Evolutionary conservation across 2,888 invertebrate species (phyloP), one percentile per base, ranked within the genome.

Genomic region (Pandemis corylana): DNA sequence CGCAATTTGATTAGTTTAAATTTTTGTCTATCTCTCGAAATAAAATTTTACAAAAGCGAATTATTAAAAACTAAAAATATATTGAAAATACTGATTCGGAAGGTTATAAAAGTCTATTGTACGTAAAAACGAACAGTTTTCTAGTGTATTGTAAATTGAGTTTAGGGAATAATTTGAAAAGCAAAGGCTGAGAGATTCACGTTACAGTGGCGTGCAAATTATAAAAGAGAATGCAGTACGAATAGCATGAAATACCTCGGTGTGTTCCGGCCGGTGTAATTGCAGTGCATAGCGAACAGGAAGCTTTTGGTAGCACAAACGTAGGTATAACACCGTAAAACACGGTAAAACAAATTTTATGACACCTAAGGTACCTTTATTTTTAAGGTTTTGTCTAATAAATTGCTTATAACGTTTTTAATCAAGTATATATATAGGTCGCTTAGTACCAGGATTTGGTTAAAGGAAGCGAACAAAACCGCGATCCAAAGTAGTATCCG

Each of bases 201-300:
- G 67, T 61, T 66, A 62, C 51, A 59, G 6, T 42, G 56, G 65
- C 65, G 56, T 15, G 69, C 63, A 63, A 65, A 69, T 69, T 51
- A 62, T 75, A 70, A 68, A 72, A 70, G 62, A 59, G 74, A 69
- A 74, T 74, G 66, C 74, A 46, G 61, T 15, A 70, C 66, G 20
- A 74, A 70, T 61, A 61, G 59, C 70, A 62, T 44, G 49, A 9
- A 59, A 67, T 62, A 36, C 61, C 66, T 13, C 49, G 56, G 65
- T 64, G 65, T 68, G 65, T 74, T 69, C 68, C 59, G 68, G 51
- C 44, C 68, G 49, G 56, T 56, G 69, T 69, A 74, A 74, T 74
- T 74, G 62, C 66, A 70, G 62, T 65, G 67, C 65, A 65, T 65
- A 65, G 65, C 65, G 28, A 65, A 69, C 74, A 66, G 70, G 61